Conservation (phyloP, 2,113 vertebrate species). For the Thermophis baileyi region DNA sequence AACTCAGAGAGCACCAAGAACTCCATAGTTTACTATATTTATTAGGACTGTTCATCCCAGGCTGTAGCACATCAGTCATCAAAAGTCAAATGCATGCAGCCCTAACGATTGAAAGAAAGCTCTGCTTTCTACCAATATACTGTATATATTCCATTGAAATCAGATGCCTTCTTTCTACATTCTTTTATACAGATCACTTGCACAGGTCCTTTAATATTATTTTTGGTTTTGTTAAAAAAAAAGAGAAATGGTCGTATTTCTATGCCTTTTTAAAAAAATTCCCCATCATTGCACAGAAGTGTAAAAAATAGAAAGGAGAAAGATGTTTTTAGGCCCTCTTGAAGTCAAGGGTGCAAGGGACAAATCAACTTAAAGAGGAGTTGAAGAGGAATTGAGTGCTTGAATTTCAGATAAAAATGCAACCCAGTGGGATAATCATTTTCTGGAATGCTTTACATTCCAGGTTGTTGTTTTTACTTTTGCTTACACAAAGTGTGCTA, state of each 20-base stretch:
- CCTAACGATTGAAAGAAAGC: neutral
- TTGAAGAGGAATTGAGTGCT: neutral
- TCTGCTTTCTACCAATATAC: neutral
- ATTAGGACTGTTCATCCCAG: neutral
- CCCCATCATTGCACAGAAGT: neutral
- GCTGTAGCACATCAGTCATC: neutral
- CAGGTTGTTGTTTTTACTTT: neutral
- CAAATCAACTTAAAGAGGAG: neutral
- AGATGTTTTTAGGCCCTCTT: neutral
- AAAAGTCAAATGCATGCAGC: neutral
- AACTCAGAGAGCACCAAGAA: neutral
- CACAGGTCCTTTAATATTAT: neutral
- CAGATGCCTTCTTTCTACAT: neutral
- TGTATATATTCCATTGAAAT: neutral
- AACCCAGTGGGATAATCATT: neutral
- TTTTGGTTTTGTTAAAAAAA: neutral
- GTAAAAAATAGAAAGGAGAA: neutral
- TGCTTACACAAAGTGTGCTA: neutral
- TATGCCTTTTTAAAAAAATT: neutral
- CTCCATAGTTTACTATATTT: neutral
- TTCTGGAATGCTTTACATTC: neutral
- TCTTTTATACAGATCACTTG: neutral
- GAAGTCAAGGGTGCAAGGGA: neutral
- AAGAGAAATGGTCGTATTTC: neutral
- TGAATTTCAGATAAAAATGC: neutral